These are phyloP conservation scores for Scarus forsteni DNA, from an alignment of 2,797 vertebrate species.

Conservation along the genomic window DNA sequence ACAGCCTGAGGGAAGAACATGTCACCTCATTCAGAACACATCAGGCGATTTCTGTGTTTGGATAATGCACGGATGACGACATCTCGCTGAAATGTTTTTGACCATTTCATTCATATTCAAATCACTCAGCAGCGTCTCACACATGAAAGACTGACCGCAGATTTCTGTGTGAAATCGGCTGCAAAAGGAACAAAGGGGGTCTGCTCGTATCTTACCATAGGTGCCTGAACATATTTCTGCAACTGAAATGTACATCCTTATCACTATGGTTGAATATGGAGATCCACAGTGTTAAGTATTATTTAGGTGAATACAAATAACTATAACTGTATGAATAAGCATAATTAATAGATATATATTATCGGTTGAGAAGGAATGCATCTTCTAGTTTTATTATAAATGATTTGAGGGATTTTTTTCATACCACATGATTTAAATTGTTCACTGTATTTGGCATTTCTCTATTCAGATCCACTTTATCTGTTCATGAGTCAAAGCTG, in stretches of 20 bases:
- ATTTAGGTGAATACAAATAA: not conserved
- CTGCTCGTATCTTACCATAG: slow-evolving; percentile 25
- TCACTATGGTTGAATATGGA: not conserved
- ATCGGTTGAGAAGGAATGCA: not conserved
- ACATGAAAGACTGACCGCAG: slow-evolving; percentile 26
- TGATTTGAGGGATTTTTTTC: not conserved
- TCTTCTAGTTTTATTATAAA: no score
- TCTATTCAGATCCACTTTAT: not conserved
- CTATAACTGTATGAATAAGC: not conserved
- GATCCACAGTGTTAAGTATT: slow-evolving; percentile 8
- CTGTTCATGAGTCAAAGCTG: not conserved
- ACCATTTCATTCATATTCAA: slow-evolving; percentile 54
- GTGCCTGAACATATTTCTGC: slow-evolving; percentile 8
- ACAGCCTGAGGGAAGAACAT: slow-evolving; percentile 1
- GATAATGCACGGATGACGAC: slow-evolving; percentile 53
- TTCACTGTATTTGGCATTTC: not conserved
- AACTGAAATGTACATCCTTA: slow-evolving; percentile 13
- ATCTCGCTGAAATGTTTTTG: slow-evolving; percentile 51
- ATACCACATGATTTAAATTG: no score
- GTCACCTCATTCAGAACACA: slow-evolving; percentile 15
- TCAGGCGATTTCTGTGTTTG: slow-evolving; percentile 14
- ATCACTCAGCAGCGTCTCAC: slow-evolving; percentile 41
- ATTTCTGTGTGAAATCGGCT: slow-evolving; percentile 16
- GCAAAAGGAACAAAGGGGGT: slow-evolving; percentile 28
- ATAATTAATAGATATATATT: not conserved